Percentiles rank a stretch among this genome's conserved stretches.
These are phyloP conservation scores for Notospermus geniculatus DNA, from an alignment of 1,140 invertebrate genomes.

Conservation along the genomic window DNA sequence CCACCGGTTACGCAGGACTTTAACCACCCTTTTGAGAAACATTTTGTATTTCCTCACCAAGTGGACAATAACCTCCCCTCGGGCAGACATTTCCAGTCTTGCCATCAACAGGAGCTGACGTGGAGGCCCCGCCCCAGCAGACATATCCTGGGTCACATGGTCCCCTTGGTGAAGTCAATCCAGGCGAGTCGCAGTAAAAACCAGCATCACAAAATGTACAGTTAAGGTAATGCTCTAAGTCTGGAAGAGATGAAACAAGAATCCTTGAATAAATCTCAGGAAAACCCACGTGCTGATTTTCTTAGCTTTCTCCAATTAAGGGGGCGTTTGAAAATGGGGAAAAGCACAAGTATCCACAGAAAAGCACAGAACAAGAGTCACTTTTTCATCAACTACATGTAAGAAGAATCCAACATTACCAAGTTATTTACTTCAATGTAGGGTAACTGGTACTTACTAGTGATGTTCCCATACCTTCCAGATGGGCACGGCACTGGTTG, in stretches of 20 bases:
- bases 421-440: too few relatives aligned
- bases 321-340: too few relatives aligned
- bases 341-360: too few relatives aligned
- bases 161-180: slow-evolving; percentile 39
- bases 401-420: too few relatives aligned
- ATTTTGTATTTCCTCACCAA: slow-evolving; percentile 29
- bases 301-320: too few relatives aligned
- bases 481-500: slow-evolving; percentile 45
- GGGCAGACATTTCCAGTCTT: slow-evolving; percentile 43
- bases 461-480: slow-evolving; percentile 42
- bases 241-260: slow-evolving; percentile 24
- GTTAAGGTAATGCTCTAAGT: slow-evolving; percentile 29
- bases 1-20: too few relatives aligned
- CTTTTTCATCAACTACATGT: too few relatives aligned
- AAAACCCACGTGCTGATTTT: not conserved
- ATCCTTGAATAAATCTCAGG: not conserved
- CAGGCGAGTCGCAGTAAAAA: slow-evolving; percentile 49
- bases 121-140: slow-evolving; percentile 41
- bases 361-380: too few relatives aligned
- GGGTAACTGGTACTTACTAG: slow-evolving; percentile 38
- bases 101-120: slow-evolving; percentile 46
- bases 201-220: slow-evolving; percentile 45
- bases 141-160: slow-evolving; percentile 49
- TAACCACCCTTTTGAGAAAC: too few relatives aligned
- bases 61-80: slow-evolving; percentile 44